Evolutionary conservation across 2,888 invertebrate genomes (phyloP), one percentile per base, ranked within the genome.

Genomic region (Aspidiotus destructor): DNA sequence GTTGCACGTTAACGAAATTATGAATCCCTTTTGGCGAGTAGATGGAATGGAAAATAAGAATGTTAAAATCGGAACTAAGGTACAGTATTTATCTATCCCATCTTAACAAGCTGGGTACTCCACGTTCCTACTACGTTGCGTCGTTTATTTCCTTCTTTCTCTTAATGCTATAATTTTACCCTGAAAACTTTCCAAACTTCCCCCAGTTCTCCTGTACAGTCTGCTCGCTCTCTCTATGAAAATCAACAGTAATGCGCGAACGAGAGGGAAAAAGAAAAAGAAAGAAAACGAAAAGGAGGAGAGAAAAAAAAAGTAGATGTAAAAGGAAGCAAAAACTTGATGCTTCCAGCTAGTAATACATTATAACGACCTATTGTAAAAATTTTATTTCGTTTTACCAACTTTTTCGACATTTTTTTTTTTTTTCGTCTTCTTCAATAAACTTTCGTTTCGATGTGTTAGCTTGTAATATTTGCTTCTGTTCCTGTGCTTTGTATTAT

Each of bases 51-150:
- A 63, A 63, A 63, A 63, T 63, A 63, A 63, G 63, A 63, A 63
- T 63, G 63, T 63, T 63, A 63, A 63, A 63, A 63, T 63, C 63
- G 63, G 54, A 63, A 63, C 63, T 63, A 63, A 63, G 63, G 63
- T 63, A 28, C 28, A 28, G 28, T 28, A 63, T 63, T 63, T 63
- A 63, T 63, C 63, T 63, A 63, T 63, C 63, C 54, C 53, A 63
- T 63, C 63, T 63, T 63, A 63, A 63, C 63, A 63, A 63, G 63
- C 63, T 63, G 63, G 63, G 53, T 63, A 63, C 63, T 63, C 63
- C 63, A 16, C 54, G 63, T 63, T 63, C 63, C 53, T 28, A 63
- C 63, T n/a, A 63, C 53, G 41, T 54, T 63, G 63, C 63, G 63
- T 54, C 63, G 63, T 63, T 63, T 63, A 63, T 63, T 63, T 63